phyloP scores from a whole-genome alignment of 92 coral and sea anemone genomes.

The Isaurus tuberculatus region DNA sequence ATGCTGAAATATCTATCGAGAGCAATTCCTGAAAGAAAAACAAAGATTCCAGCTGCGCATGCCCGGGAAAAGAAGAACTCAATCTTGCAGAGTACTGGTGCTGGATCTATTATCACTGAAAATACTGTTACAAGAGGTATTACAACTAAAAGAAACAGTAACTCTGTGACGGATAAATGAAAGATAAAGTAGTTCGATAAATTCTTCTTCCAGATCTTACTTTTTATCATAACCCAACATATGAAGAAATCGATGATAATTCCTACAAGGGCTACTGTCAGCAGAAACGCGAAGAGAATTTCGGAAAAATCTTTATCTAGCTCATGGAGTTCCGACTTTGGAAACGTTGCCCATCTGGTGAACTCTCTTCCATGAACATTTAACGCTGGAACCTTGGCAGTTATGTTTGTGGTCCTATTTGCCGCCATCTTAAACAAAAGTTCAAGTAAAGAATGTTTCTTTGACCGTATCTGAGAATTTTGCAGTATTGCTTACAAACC shows the following conservation, averaged over 20 bases:
- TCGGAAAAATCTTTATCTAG: conserved; percentile 22
- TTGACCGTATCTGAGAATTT: too few species aligned
- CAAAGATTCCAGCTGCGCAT: conserved; percentile 36
- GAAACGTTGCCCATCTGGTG: conserved; percentile 27
- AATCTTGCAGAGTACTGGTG: conserved; percentile 16
- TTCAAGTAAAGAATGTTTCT: too few species aligned
- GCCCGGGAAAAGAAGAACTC: conserved; percentile 35
- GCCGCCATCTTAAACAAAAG: too few species aligned
- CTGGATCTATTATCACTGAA: background rate
- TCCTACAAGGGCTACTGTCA: conserved; percentile 2
- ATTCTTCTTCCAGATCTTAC: conserved; percentile 29
- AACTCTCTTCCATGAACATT: background rate
- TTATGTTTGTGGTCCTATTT: background rate
- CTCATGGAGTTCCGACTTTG: background rate
- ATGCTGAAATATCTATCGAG: conserved; percentile 37
- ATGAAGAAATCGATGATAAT: background rate
- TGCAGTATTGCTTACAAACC: too few species aligned
- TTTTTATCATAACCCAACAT: conserved; percentile 32
- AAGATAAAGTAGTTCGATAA: conserved; percentile 35
- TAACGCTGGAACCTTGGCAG: background rate
- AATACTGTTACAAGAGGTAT: conserved; percentile 16
- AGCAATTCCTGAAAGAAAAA: conserved; percentile 35
- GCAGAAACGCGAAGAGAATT: background rate
- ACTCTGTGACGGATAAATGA: conserved; percentile 24
- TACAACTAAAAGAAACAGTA: conserved; percentile 8